Percentiles rank a stretch among this genome's conserved stretches.
Conservation (phyloP, 2,888 invertebrate species). For the Apoda limacodes region DNA sequence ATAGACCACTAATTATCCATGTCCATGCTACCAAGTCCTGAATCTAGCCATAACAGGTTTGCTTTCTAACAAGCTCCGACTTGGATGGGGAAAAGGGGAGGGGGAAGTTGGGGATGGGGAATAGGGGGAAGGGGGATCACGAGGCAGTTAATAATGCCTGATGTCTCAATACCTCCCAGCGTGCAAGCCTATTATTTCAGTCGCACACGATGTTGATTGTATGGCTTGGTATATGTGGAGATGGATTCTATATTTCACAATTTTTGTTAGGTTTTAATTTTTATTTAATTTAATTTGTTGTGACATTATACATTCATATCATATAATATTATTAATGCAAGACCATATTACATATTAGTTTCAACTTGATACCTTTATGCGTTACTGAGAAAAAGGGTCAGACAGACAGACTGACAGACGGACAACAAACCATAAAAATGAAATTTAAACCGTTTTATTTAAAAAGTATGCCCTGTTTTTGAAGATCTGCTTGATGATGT, state of each 20-base stretch:
- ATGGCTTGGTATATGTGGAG: conserved; percentile 29
- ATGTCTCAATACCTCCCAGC: conserved; percentile 71
- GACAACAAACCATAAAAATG: too few species aligned
- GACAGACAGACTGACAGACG: too few species aligned
- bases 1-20: conserved; percentile 5
- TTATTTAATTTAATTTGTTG: too few species aligned
- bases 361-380: too few species aligned
- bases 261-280: too few species aligned
- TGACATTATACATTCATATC: too few species aligned
- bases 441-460: too few species aligned
- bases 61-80: background rate
- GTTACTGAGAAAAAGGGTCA: too few species aligned
- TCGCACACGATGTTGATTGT: conserved; percentile 53
- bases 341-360: too few species aligned
- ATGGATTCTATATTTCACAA: conserved; percentile 25
- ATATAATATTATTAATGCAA: too few species aligned
- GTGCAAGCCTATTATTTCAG: conserved; percentile 66
- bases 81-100: conserved; percentile 13
- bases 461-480: too few species aligned
- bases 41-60: background rate
- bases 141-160: conserved; percentile 49
- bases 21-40: background rate
- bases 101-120: conserved; percentile 13
- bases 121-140: conserved; percentile 20
- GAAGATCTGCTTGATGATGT: too few species aligned